These are phyloP conservation scores for Dipodomys merriami DNA, from an alignment of 2,113 vertebrate species.

Conservation along the genomic window DNA sequence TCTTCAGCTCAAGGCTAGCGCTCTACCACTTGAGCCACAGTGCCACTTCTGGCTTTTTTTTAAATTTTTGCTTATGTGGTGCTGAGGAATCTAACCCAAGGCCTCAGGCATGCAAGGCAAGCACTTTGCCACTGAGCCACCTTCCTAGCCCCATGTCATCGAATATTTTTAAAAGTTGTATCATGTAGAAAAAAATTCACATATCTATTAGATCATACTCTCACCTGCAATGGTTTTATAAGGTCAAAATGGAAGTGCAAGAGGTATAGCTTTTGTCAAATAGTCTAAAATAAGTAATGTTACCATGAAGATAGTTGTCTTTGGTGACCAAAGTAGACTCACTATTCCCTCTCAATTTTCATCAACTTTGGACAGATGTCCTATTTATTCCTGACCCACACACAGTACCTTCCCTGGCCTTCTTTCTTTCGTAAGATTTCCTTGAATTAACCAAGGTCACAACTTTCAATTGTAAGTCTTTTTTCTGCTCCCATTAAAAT, in stretches of 20 bases:
- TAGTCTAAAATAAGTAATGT: background rate
- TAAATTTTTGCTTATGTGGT: too few species aligned
- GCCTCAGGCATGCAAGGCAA: too few species aligned
- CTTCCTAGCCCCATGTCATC: background rate
- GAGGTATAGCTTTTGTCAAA: background rate
- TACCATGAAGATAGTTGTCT: background rate
- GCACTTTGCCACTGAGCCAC: too few species aligned
- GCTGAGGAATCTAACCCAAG: too few species aligned
- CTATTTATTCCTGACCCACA: background rate
- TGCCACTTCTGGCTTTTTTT: too few species aligned
- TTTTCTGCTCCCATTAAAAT: background rate
- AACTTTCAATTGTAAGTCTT: background rate
- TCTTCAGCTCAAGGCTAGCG: too few species aligned
- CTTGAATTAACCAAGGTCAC: background rate
- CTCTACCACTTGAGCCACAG: too few species aligned
- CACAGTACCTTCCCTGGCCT: background rate
- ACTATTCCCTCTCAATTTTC: background rate
- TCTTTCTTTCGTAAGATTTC: background rate
- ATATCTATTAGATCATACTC: too few species aligned
- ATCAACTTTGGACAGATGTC: background rate
- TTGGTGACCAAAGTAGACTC: background rate
- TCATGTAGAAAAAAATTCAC: background rate
- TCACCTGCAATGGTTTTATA: too few species aligned
- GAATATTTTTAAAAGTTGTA: background rate
- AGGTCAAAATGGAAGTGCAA: background rate